Evolutionary conservation across 2,113 vertebrate species (phyloP), one percentile per base, ranked within the genome.

Genomic region (Noctilio leporinus): DNA sequence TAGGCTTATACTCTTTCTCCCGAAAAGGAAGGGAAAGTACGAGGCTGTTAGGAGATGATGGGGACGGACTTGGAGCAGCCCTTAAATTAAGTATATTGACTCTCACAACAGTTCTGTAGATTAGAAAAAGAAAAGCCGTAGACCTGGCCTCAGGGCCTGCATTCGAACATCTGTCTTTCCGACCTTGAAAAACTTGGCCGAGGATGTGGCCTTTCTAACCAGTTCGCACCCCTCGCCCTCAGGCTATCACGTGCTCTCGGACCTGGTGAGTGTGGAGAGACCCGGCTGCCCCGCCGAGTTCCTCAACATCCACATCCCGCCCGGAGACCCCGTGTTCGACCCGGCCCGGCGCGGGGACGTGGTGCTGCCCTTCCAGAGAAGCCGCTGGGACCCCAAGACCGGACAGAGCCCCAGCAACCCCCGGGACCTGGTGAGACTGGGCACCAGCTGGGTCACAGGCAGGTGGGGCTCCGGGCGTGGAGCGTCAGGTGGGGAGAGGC

Each of bases 401-500:
- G 99, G 99, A 28, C 98, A 98, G 96, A 99, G 99, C 91, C 99
- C 99, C 91, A 99, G 99, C 96, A 99, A 98, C 82, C 99, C 99
- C 90, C 98, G 99, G 24, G 97, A 96, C 86, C 92, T 91, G 98
- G 97, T 45, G 99, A 99, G 99, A 98, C 97, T 40, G 4, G 55
- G 55, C 55, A 59, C 3, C 3, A 11, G 20, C 9, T 0, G 40
- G 24, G 5, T 30, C 35, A 16, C 2, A 35, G 40, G 35, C 38
- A 28, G 19, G 17, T 4, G 9, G 38, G 55, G 38, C 33, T 22
- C n/a, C n/a, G n/a, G n/a, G n/a, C n/a, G n/a, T 7, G 10, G n/a
- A 11, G 51, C 45, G 24, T 15, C 5, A 0, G 12, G 28, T 3
- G 14, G 3, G 24, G 24, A 30, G n/a, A 65, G 57, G 78, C 7